Base-by-base conservation (phyloP, 2,888 invertebrate species). In the Brachypterus glaber region DNA sequence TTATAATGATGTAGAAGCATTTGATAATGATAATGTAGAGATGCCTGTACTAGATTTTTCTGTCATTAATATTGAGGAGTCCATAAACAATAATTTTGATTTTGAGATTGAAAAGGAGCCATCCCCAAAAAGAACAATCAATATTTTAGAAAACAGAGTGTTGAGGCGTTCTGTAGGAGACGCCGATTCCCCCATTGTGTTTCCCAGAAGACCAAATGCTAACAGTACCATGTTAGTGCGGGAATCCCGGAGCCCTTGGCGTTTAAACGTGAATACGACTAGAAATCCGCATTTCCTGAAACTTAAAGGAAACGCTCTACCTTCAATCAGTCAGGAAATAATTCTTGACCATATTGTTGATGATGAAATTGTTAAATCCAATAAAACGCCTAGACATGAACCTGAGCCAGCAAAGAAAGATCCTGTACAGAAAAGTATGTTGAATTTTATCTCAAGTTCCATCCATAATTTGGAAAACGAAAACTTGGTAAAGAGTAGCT, bases 311-410 rank as follows among this genome's bases (percentile, higher is more conserved):
- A 45, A 45, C 12, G 44, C 45, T 1, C 38, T 51, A 16, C 54
- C 53, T 3, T 33, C 35, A 16, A 41, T 52, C 8, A 47, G 45
- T 30, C 53, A 54, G 43, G 53, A 54, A 9, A 45, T 49, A 43
- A 41, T 53, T 18, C 26, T 53, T 15, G 48, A 54, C 35, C 46
- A 50, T 16, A 43, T 43, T 13, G 38, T 51, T 9, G 45, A 48
- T n/a, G 52, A 51, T 17, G 46, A 41, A 37, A 32, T 46, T 12
- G 12, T 37, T 33, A 16, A 31, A 21, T 29, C 35, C 26, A 25
- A 25, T 37, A 25, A 21, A 26, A 17, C 18, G 14, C 21, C 32
- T 21, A 21, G 7, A 7, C 5, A 21, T 21, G 7, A 21, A 9
- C 5, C 7, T 9, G 9, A 9, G 21, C 7, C 21, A 17, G 9